Base-by-base conservation (phyloP, 2,888 invertebrate species). In the Brachyopa scutellaris region DNA sequence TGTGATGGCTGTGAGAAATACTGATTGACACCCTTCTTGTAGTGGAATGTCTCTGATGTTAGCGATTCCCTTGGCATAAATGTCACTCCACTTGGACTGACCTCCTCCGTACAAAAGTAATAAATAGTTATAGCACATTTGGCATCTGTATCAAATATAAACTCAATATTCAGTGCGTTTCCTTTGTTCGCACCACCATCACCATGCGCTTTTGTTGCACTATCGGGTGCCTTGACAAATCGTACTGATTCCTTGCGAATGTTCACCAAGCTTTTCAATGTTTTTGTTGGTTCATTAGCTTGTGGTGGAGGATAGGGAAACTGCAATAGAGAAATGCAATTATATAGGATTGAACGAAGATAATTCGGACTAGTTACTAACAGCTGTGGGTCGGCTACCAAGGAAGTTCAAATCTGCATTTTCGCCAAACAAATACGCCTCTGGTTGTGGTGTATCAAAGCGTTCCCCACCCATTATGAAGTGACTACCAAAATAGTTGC, bases 391-490 rank as follows among this genome's bases (percentile, higher is more conserved):
- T 87, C 96, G 93, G 89, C 95, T 96, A 53, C 98, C 99, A 31
- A 99, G 92, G 88, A 99, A 99, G 91, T 99, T 99, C 42, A 99
- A 92, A 90, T 99, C 99, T 62, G 96, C 94, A 92, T 99, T 99
- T 91, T 99, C 99, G 47, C 99, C 99, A 93, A 99, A 99, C 67
- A 99, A 92, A 91, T 99, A 99, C 1, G 98, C 96, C 91, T 99
- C 99, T 2, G 99, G 99, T 88, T 98, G 97, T 15, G 98, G 96
- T 23, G 98, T 97, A 88, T 99, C 99, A 91, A 99, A 99, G 85
- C 98, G 93, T 90, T 99, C 99, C 8, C 99, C 99, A 42, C 99
- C 99, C 99, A 99, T 99, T 83, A 99, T 97, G 89, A 99, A 99
- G 90, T 99, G 98, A 88, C 95, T 97, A 33, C 98, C 98, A 91